Evolutionary conservation across 2,888 invertebrate genomes (phyloP), one percentile per base, ranked within the genome.

Genomic region (Drosophila parthenogenetica): DNA sequence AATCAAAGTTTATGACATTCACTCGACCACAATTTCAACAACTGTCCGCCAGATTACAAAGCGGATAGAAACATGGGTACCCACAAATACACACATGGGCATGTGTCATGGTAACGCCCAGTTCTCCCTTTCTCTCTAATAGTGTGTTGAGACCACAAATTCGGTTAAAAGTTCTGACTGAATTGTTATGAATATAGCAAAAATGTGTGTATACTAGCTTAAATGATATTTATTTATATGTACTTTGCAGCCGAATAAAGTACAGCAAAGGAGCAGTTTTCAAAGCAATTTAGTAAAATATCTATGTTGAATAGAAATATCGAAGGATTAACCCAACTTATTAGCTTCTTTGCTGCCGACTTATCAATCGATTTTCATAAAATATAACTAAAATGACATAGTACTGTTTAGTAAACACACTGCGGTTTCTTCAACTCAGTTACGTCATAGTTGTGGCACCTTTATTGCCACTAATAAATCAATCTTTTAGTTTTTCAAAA

Each of bases 1-100:
- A 83, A 87, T 83, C 89, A 83, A 77, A 82, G 86, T 77, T 85
- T 82, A 83, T 82, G 77, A 72, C 88, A 85, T 82, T 81, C 82
- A 67, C 69, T 79, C 49, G 81, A 55, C 73, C 79, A 79, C 73
- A 68, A 87, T 65, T 76, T 68, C 62, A 66, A 59, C 62, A 69
- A 42, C 64, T 39, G 50, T 53, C 42, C 58, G 58, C 58, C 39
- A 43, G 62, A 76, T 54, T 59, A 62, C 39, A 60, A 39, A 45
- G 14, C 25, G 43, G 17, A 10, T 37, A 35, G 25, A n/a, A 16
- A 32, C 14, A 37, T 35, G 39, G n/a, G 35, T 22, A 46, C 37
- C 17, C 48, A 17, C 22, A 11, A 5, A 25, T 14, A 59, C 39
- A 42, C 17, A 29, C 8, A 29, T 8, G 29, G 29, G 29, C 17